Percentiles rank a stretch among this genome's conserved stretches.
phyloP scores from a whole-genome alignment of 1,140 invertebrate species.

The Yoshiicerus persimilis region DNA sequence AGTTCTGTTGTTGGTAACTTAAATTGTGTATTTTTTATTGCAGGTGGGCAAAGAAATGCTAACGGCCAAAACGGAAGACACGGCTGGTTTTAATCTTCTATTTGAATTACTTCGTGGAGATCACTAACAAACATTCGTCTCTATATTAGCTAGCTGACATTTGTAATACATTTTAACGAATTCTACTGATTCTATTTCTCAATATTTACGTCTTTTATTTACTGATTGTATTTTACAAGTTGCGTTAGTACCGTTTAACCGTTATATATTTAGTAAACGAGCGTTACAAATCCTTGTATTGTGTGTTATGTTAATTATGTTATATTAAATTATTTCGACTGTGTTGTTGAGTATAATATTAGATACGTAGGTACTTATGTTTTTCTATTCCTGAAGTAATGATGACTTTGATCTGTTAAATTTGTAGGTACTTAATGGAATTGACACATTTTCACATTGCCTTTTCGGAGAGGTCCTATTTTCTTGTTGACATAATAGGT shows the following conservation, averaged over 20 bases:
- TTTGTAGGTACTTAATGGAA: neutral
- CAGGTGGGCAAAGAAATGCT: slow-evolving; percentile 91
- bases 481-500: neutral
- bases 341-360: neutral
- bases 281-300: neutral
- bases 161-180: slow-evolving; percentile 18
- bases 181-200: neutral
- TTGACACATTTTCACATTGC: neutral
- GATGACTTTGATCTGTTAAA: neutral
- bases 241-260: neutral
- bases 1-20: no score
- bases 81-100: slow-evolving; percentile 85
- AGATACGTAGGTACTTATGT: neutral
- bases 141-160: slow-evolving; percentile 2
- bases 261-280: neutral
- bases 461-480: neutral
- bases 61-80: slow-evolving; percentile 75
- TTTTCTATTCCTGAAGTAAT: no score
- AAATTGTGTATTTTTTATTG: slow-evolving; percentile 31
- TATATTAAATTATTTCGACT: slow-evolving; percentile 18
- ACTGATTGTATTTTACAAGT: neutral
- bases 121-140: slow-evolving; percentile 60
- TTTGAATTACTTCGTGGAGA: slow-evolving; percentile 93
- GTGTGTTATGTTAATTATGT: neutral
- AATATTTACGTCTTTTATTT: slow-evolving; percentile 3